Evolutionary conservation across 2,888 invertebrate species (phyloP), one percentile per base, ranked within the genome.

Genomic region (Drosophila fungiperda): DNA sequence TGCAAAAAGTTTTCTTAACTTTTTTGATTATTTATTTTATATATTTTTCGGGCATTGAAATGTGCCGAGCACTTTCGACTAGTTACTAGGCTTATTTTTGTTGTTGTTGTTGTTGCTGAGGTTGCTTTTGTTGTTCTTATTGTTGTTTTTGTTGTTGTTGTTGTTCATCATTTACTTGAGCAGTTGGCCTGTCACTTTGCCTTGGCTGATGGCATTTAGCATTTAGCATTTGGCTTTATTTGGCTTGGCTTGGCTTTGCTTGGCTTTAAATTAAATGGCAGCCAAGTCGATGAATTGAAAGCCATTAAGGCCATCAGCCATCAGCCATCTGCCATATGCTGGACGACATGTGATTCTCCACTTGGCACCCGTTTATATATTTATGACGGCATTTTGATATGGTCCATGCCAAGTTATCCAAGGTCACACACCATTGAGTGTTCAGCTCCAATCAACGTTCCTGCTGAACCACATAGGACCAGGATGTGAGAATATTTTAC

Each of bases 391-490:
- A 61, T 73, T 59, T 65, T 65, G 33, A 32, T 57, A 58, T 35
- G 11, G 49, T 48, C 48, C 35, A 53, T 65, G 65, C 63, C 57
- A 54, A 66, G 76, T 75, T 85, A 87, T 87, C 89, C 85, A 77
- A 73, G 77, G 68, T 57, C 76, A 85, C 85, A 82, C 85, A 87
- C 77, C 85, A 87, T 83, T 89, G 89, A 73, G 60, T 87, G 63
- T 65, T 54, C 66, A 68, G 73, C 73, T 65, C 73, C 79, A 89
- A 82, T 85, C 89, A 75, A 70, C 67, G 55, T 79, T 80, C 58
- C 50, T 63, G 76, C 68, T 78, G 76, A 76, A 80, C 53, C 72
- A 38, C 49, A 63, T 72, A 64, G 38, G n/a, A 52, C 52, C 36
- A 57, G 53, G 78, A 62, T 59, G 71, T 60, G 69, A 52, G 57